Percentiles rank a stretch among this genome's conserved stretches.
Evolutionary conservation across 2,888 invertebrate species (phyloP).

Genomic region (Agrotis ipsilon): DNA sequence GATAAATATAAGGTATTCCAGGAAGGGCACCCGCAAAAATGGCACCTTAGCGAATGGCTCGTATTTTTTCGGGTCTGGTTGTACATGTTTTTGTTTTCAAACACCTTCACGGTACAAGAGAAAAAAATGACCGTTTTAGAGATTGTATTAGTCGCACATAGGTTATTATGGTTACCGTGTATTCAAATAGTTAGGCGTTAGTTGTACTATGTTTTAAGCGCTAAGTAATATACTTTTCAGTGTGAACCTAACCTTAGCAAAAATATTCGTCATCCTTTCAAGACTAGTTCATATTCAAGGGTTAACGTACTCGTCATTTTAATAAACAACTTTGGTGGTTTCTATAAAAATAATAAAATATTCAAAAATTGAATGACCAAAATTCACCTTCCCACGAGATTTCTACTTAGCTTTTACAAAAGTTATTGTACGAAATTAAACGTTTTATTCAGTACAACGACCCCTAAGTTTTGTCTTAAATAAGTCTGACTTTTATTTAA

Average conservation of each 20-base stretch:
- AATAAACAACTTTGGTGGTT: background rate
- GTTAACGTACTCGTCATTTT: conserved; percentile 5
- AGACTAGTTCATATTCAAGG: background rate
- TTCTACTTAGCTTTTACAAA: background rate
- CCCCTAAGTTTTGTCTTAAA: conserved; percentile 1
- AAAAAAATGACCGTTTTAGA: too few species aligned
- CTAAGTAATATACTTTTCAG: too few species aligned
- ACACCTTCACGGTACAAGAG: too few species aligned
- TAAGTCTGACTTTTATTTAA: background rate
- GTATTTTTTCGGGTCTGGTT: too few species aligned
- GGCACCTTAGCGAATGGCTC: too few species aligned
- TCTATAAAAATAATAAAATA: background rate
- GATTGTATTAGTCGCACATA: too few species aligned
- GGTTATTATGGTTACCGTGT: too few species aligned
- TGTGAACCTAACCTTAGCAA: background rate
- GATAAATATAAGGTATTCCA: too few species aligned
- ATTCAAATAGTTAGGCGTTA: too few species aligned
- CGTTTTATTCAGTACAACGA: background rate
- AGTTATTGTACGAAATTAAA: conserved; percentile 8
- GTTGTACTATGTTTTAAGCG: too few species aligned
- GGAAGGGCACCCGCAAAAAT: too few species aligned
- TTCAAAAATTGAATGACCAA: conserved; percentile 1
- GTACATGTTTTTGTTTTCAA: too few species aligned
- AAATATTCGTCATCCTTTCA: background rate
- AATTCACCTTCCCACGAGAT: background rate